Evolutionary conservation across 2,888 invertebrate species (phyloP), one percentile per base, ranked within the genome.

Genomic region (Candidula unifasciata): DNA sequence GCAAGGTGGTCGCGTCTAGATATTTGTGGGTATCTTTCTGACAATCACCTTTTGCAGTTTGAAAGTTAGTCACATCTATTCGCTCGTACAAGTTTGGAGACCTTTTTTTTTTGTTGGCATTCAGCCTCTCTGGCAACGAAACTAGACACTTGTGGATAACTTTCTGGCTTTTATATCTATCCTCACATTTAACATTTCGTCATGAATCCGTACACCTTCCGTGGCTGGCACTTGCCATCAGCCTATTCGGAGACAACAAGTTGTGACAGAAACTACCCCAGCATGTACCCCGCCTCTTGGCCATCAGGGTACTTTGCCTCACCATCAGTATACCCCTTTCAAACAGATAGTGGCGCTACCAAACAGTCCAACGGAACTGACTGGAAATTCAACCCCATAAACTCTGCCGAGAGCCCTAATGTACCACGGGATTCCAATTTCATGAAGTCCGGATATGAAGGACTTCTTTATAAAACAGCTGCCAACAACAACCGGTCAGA

Each of bases 161-260:
- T 44, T 6, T 44, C 8, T 44, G 44, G 13, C 44, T 10, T 44
- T 13, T 13, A 44, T 44, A 44, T 44, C 44, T 13, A 44, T 44
- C 44, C 8, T 1, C 44, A 44, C 44, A 44, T 6, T n/a, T 13
- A 44, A 44, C 44, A 35, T 27, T 86, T 88, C 60, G 87, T 88
- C 37, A 91, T 91, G 91, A 91, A 91, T 83, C 91, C 91, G 18
- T 91, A 91, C 87, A 89, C 91, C 74, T 90, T 91, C 87, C 89
- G 91, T 68, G 90, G 91, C 80, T 91, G 91, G 91, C 91, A 91
- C 85, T 85, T 91, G 82, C 91, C 91, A n/a, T 73, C 88, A 57
- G 90, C 91, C 30, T 91, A 91, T 83, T 87, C 90, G 35, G 91
- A 91, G 85, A 88, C 90, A 21, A 85, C 90, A 24, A 91, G 90